Base-by-base conservation (phyloP, 2,888 invertebrate species). In the Iselma pallidipennis region DNA sequence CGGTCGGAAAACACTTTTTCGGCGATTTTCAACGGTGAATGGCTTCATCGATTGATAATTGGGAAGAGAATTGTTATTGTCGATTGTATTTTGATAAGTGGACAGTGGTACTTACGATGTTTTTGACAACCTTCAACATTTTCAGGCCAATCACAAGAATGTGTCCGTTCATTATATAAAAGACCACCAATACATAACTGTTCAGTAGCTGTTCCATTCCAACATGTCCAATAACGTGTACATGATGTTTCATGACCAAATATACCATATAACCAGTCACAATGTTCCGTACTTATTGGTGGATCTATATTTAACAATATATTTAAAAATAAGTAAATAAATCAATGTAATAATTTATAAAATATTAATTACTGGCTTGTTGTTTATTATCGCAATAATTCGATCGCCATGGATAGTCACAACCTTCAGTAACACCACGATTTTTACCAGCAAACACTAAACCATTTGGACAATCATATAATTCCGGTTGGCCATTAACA, bases 111-210 rank as follows among this genome's bases (percentile, higher is more conserved):
- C 93, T 91, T 82, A 95, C 95, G 95, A 84, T 95, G 95, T 78
- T 95, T 95, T 80, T 95, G 95, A 78, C 95, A 95, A 56, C 95
- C 95, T 56, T 92, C 94, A 1, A 95, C 95, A 79, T 95, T 94
- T 77, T 95, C 94, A 0, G 95, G 95, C 95, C 95, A 95, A 81
- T 95, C 95, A 80, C 95, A 95, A 51, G 94, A 93, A 80, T 95
- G 92, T 0, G 94, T 91, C 74, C 90, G 88, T 82, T 95, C 95
- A 78, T 95, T 95, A 85, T 95, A 95, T 25, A 95, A 85, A 49
- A 95, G 86, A 0, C 95, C 95, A 23, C 95, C 95, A 75, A 95
- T 95, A 82, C 95, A 95, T 55, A 94, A 88, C 80, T 95, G 95
- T 77, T 95, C 95, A 0, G 94, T 94, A 10, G 94, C 91, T 0